Evolutionary conservation across 2,113 vertebrate species (phyloP).

Genomic region (Nothocercus julius): DNA sequence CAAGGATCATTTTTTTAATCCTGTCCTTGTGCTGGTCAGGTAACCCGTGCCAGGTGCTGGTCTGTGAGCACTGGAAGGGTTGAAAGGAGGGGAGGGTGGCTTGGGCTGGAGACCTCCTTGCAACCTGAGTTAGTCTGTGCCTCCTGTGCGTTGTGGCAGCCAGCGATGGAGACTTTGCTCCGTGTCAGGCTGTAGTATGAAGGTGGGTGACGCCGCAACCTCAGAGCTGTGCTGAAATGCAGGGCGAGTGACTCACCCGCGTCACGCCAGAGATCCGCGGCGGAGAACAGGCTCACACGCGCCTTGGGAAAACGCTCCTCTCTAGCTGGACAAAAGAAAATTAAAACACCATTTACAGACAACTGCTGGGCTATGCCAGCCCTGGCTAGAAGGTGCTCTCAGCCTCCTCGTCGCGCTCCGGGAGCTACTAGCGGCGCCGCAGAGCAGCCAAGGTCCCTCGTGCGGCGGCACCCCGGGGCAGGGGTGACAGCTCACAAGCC

Average conservation of each 20-base stretch:
- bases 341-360: background rate
- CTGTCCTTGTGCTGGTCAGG: background rate
- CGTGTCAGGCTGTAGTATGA: background rate
- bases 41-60: background rate
- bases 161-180: background rate
- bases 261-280: background rate
- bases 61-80: background rate
- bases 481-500: background rate
- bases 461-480: background rate
- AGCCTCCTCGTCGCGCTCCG: background rate
- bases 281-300: background rate
- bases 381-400: background rate
- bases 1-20: background rate
- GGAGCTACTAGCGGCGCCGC: background rate
- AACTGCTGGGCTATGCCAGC: background rate
- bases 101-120: background rate
- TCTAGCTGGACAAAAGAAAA: background rate
- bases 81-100: background rate
- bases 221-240: background rate
- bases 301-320: background rate
- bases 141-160: background rate
- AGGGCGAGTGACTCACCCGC: constrained; percentile 1
- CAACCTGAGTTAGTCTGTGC: background rate
- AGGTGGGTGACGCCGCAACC: background rate
- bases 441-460: background rate